Base-by-base conservation (phyloP, 2,888 invertebrate genomes). In the Sympetrum striolatum region DNA sequence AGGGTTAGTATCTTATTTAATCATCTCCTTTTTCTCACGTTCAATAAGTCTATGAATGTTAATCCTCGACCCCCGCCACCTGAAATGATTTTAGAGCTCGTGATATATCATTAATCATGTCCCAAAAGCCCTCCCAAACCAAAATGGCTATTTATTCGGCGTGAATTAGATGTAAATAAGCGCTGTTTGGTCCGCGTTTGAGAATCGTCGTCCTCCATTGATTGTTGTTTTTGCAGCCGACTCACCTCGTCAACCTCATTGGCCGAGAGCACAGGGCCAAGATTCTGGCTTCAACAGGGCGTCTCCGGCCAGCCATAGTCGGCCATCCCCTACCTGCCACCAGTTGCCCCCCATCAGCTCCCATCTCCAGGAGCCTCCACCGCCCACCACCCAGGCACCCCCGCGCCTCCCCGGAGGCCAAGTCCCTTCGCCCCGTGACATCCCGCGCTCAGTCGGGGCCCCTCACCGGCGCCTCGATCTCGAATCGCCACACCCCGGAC, bases 221-320 rank as follows among this genome's bases (percentile, higher is more conserved):
- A 10, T 31, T 73, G 25, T 73, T 18, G 53, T 73, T 12, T 14
- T 73, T 73, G 25, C 91, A 91, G 92, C 91, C 92, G 93, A 93
- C 92, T 94, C 94, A 25, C 94, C 94, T 35, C 92, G 91, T 12
- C 92, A 91, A 90, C 90, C 90, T 10, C 92, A 91, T n/a, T 91
- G 91, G 93, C 44, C 79, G 80, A 48, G 90, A n/a, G 53, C n/a
- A 58, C 90, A 90, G 80, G 48, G n/a, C 22, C 95, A 95, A 93
- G 95, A 95, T 93, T 95, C 95, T 86, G 94, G 95, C 93, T 95
- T 95, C 90, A 92, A 90, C 64, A 91, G 91, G 90, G 91, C 90
- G 91, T 95, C 96, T 91, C 95, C 92, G 92, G 94, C 93, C 92
- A 94, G 95, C 92, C 95, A 95, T 92, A 95, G 95, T 91, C 95